A percentile compares a stretch with the other conserved stretches of the same genome.
These are phyloP conservation scores for Guaruba guarouba DNA, from an alignment of 2,113 vertebrate species.

Conservation along the genomic window DNA sequence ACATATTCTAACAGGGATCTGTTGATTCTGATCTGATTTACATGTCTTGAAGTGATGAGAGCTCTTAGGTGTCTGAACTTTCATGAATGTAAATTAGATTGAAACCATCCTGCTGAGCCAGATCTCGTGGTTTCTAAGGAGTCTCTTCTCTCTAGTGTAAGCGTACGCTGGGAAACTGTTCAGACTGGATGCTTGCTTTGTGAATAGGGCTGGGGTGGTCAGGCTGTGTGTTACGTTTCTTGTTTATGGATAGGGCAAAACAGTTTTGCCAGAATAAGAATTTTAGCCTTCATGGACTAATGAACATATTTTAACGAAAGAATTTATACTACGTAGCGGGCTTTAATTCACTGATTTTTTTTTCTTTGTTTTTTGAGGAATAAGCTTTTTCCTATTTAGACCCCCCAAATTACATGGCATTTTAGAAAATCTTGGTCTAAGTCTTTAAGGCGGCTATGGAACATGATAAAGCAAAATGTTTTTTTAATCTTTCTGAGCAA, in stretches of 20 bases:
- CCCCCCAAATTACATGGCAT: not conserved
- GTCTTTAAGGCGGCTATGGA: not conserved
- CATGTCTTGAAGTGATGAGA: not conserved
- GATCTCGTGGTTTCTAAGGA: not conserved
- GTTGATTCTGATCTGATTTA: not conserved
- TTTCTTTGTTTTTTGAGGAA: not conserved
- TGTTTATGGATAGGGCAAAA: not conserved
- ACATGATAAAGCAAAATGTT: not conserved
- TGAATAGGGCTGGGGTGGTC: not conserved
- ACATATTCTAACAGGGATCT: not conserved
- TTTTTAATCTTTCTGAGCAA: not conserved
- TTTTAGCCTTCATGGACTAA: not conserved
- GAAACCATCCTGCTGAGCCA: not conserved
- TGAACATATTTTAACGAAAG: not conserved
- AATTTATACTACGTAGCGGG: accelerated
- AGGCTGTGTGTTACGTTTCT: not conserved
- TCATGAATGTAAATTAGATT: not conserved
- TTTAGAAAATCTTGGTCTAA: not conserved
- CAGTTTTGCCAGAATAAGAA: not conserved
- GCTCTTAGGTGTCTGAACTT: not conserved
- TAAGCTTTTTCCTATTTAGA: not conserved
- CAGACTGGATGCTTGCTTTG: not conserved
- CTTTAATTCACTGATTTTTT: not conserved
- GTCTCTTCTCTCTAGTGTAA: not conserved
- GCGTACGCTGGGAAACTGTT: accelerated